A percentile compares a stretch with the other conserved stretches of the same genome.
These are phyloP conservation scores for Dinocampus coccinellae DNA, from an alignment of 2,888 invertebrate species.

Conservation along the genomic window DNA sequence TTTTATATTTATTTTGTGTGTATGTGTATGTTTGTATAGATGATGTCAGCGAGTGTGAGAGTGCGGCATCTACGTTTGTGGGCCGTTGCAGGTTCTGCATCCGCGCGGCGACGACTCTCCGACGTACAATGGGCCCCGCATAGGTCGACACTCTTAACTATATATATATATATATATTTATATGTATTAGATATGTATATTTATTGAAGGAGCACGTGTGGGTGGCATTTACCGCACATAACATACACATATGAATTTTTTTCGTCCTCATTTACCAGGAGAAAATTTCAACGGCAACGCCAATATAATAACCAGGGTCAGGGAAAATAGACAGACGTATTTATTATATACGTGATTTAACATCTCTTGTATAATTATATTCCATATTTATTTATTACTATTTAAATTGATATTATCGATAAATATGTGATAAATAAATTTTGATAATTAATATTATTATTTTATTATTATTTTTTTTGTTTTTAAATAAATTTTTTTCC, in stretches of 20 bases:
- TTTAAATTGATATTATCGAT: too few species aligned
- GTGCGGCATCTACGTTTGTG: neutral
- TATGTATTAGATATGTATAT: neutral
- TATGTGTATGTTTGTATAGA: neutral
- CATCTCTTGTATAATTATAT: too few species aligned
- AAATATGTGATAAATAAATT: too few species aligned
- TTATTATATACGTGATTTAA: too few species aligned
- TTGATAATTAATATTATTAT: too few species aligned
- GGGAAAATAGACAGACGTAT: neutral
- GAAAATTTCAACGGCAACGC: constrained; percentile 6
- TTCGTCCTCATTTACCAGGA: constrained; percentile 1
- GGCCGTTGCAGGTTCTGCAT: constrained; percentile 16
- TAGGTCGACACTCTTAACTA: neutral
- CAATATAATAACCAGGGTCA: neutral
- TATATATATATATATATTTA: neutral
- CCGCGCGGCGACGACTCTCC: neutral
- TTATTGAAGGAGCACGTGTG: neutral
- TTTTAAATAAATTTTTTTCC: neutral
- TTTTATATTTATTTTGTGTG: neutral
- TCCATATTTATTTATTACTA: too few species aligned
- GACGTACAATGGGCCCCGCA: constrained; percentile 25
- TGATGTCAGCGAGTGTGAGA: neutral
- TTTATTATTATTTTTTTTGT: neutral
- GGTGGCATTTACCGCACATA: constrained; percentile 23
- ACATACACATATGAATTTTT: neutral